phyloP scores from a whole-genome alignment of 2,888 invertebrate species.

The Xylota sylvarum region DNA sequence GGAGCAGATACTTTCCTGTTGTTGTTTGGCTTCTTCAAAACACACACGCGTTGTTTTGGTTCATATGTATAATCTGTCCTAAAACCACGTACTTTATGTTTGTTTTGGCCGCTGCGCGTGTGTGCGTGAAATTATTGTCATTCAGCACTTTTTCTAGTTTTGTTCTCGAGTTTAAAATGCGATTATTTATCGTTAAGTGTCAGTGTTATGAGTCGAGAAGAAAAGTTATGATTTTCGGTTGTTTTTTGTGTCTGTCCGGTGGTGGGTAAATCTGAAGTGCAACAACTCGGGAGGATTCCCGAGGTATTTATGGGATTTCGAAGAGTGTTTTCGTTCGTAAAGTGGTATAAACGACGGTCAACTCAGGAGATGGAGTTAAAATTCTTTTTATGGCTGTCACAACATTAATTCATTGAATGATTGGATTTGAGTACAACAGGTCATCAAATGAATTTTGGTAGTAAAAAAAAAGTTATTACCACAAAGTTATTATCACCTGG shows the following conservation, averaged over 20 bases:
- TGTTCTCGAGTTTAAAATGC: constrained; percentile 54
- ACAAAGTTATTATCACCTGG: constrained; percentile 28
- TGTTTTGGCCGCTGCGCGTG: constrained; percentile 31
- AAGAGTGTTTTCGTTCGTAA: constrained; percentile 14
- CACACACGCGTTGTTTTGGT: constrained; percentile 25
- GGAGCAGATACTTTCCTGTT: constrained; percentile 29
- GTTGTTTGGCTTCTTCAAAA: constrained; percentile 27
- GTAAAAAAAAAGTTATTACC: constrained; percentile 9
- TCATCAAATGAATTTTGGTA: constrained; percentile 6
- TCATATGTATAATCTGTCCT: constrained; percentile 35
- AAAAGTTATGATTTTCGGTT: constrained; percentile 58
- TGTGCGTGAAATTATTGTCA: constrained; percentile 55
- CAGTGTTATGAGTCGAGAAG: constrained; percentile 52
- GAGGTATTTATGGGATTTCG: constrained; percentile 20
- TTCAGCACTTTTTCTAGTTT: constrained; percentile 59
- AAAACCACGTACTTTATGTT: constrained; percentile 63
- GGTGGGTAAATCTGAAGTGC: constrained; percentile 27
- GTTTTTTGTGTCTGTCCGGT: constrained; percentile 6
- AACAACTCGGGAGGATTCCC: constrained; percentile 1
- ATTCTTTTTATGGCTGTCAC: constrained; percentile 21
- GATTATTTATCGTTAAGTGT: constrained; percentile 66
- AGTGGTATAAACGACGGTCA: constrained; percentile 8
- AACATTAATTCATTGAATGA: constrained; percentile 35
- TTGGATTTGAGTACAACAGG: constrained; percentile 28
- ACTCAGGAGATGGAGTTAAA: constrained; percentile 2